A percentile compares a stretch with the other conserved stretches of the same genome.
These are phyloP conservation scores for Lasiommata megera DNA, from an alignment of 2,888 invertebrate species.

Conservation along the genomic window DNA sequence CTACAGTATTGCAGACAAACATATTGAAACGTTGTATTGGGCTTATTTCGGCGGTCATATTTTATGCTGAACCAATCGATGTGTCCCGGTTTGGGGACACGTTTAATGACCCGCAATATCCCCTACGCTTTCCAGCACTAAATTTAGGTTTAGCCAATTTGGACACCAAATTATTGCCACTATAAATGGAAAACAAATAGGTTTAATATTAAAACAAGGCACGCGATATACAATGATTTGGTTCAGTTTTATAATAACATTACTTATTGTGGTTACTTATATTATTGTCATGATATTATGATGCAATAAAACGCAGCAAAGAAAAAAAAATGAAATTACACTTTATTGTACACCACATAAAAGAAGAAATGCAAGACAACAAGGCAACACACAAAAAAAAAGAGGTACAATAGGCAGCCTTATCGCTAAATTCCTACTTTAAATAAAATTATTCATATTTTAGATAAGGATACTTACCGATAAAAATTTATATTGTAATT, in stretches of 20 bases:
- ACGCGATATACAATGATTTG: not conserved
- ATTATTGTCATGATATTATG: too few relatives aligned
- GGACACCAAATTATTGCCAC: conserved; percentile 26
- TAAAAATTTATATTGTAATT: too few relatives aligned
- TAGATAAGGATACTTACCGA: too few relatives aligned
- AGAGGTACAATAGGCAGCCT: too few relatives aligned
- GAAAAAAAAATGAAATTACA: too few relatives aligned
- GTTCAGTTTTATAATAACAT: not conserved
- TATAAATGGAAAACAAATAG: conserved; percentile 12
- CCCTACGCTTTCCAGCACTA: conserved; percentile 35
- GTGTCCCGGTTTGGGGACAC: conserved; percentile 50
- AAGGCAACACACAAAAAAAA: too few relatives aligned
- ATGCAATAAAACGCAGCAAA: too few relatives aligned
- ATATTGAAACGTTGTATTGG: conserved; percentile 1
- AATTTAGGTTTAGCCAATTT: conserved; percentile 37
- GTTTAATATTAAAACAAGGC: not conserved
- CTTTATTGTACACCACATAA: too few relatives aligned
- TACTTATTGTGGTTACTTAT: too few relatives aligned
- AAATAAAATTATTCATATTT: too few relatives aligned
- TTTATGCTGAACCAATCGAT: conserved; percentile 63
- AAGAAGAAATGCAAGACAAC: too few relatives aligned
- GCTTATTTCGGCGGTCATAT: conserved; percentile 45
- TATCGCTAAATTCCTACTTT: too few relatives aligned
- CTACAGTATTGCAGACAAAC: conserved; percentile 3
- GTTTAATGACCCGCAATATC: conserved; percentile 58